Conservation (phyloP, 2,113 vertebrate species). For the Rhinopomastus cyanomelas region DNA sequence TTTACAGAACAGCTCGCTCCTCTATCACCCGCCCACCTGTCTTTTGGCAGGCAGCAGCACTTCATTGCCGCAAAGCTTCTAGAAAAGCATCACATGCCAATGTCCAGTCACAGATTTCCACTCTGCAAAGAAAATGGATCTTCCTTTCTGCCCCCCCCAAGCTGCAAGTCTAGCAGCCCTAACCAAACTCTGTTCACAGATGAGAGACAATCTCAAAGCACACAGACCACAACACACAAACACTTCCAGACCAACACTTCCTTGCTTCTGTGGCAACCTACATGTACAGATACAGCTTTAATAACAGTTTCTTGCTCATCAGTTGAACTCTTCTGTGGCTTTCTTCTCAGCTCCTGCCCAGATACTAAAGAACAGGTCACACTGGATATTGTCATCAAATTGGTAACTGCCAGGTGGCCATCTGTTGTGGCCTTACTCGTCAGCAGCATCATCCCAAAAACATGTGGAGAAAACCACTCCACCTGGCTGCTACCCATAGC, state of each 20-base stretch:
- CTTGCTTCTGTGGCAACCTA: not conserved
- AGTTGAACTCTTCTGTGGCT: not conserved
- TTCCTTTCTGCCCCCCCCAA: rapidly evolving
- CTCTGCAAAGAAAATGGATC: not conserved
- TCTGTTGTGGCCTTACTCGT: too few species aligned
- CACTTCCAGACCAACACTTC: not conserved
- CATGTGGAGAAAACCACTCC: not conserved
- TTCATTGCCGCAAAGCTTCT: not conserved
- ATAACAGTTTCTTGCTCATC: not conserved
- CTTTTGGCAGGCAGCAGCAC: not conserved
- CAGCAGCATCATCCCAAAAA: not conserved
- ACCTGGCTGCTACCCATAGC: not conserved
- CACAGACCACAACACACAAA: not conserved
- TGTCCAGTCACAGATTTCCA: not conserved
- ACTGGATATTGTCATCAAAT: not conserved
- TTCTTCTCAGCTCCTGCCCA: not conserved
- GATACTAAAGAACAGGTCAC: not conserved
- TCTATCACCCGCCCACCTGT: not conserved
- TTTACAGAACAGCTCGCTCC: not conserved
- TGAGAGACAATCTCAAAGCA: not conserved
- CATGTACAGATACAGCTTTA: not conserved
- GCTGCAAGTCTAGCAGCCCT: not conserved
- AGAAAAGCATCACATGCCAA: not conserved
- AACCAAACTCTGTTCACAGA: not conserved
- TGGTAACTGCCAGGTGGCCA: not conserved